phyloP scores from a whole-genome alignment of 2,113 vertebrate species.

The Stegastes partitus region DNA sequence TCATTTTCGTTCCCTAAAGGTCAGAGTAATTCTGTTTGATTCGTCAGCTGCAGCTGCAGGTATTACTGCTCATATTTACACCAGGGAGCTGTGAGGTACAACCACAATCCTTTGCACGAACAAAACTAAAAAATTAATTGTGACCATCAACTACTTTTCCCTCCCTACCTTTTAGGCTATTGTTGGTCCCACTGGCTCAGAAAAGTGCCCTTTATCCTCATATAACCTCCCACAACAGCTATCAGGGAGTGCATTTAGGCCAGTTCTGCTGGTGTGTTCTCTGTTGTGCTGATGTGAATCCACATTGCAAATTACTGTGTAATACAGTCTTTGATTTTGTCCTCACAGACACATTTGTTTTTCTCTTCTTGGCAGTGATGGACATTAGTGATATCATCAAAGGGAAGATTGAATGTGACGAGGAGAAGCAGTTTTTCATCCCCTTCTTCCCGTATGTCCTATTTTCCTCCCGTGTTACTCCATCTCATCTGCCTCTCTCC shows the following conservation, averaged over 20 bases:
- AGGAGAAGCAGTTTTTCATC: constrained; percentile 98
- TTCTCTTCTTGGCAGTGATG: constrained; percentile 89
- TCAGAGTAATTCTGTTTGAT: constrained; percentile 13
- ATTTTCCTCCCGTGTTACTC: not conserved
- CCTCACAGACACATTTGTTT: constrained; percentile 39
- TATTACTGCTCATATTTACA: constrained; percentile 12
- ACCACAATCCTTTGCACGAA: constrained; percentile 10
- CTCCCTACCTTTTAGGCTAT: not conserved
- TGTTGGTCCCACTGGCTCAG: not conserved
- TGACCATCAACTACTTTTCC: not conserved
- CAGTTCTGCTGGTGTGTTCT: not conserved
- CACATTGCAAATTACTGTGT: not conserved
- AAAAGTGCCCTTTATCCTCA: not conserved
- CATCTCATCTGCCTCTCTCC: not conserved
- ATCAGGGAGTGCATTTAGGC: not conserved
- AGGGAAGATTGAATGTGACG: constrained; percentile 94
- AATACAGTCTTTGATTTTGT: constrained; percentile 35
- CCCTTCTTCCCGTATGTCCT: constrained; percentile 95
- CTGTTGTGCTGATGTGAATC: constrained; percentile 11
- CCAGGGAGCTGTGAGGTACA: not conserved
- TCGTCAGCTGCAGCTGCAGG: not conserved
- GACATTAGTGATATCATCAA: constrained; percentile 98
- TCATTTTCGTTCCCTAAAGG: constrained; percentile 23
- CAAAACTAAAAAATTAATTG: constrained; percentile 38
- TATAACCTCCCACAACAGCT: not conserved